These are phyloP conservation scores for Elaeidobius kamerunicus DNA, from an alignment of 2,888 invertebrate species.

Conservation along the genomic window DNA sequence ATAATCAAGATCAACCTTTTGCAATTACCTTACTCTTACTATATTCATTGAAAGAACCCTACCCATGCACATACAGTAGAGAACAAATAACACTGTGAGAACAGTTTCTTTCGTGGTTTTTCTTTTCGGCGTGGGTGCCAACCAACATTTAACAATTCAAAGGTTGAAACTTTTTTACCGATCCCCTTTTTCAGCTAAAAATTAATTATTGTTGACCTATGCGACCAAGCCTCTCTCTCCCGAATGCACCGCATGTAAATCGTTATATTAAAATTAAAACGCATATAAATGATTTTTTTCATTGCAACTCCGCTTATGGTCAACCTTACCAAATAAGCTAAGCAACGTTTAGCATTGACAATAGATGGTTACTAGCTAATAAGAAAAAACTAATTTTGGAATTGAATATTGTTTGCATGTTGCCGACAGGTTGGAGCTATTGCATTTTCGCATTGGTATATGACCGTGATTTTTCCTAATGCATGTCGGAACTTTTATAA, in stretches of 20 bases:
- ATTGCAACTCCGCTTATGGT: constrained; percentile 15
- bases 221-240: constrained; percentile 11
- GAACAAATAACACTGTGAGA: neutral
- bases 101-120: neutral
- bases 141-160: neutral
- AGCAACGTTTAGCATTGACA: constrained; percentile 20
- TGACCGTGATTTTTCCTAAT: constrained; percentile 17
- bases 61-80: neutral
- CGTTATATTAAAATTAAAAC: constrained; percentile 20
- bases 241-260: constrained; percentile 15
- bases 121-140: constrained; percentile 1
- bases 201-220: constrained; percentile 17
- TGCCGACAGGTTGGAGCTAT: constrained; percentile 17
- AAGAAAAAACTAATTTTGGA: constrained; percentile 24
- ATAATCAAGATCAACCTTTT: too few relatives aligned
- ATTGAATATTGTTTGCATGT: constrained; percentile 9
- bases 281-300: constrained; percentile 22
- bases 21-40: too few relatives aligned
- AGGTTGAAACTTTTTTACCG: neutral
- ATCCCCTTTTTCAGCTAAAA: constrained; percentile 8
- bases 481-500: constrained; percentile 15
- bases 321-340: constrained; percentile 16
- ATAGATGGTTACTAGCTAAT: constrained; percentile 19
- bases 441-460: constrained; percentile 19
- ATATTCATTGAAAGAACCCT: too few relatives aligned